These are phyloP conservation scores for Zaprionus nigranus DNA, from an alignment of 1,140 invertebrate species.

Conservation along the genomic window DNA sequence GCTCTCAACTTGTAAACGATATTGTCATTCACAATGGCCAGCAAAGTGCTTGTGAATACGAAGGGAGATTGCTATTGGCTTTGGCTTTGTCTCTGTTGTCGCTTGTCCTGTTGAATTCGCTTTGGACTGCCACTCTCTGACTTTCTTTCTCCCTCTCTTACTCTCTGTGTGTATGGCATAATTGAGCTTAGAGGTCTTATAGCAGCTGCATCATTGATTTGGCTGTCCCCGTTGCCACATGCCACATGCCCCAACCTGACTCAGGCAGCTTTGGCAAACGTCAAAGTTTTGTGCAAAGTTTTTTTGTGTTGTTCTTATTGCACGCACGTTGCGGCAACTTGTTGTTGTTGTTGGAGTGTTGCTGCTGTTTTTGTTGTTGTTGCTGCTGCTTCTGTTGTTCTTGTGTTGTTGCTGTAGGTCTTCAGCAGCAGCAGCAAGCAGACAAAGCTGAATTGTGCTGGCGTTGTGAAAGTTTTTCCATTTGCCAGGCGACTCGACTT, in stretches of 20 bases:
- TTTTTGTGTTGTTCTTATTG: constrained; percentile 46
- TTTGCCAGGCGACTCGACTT: constrained; percentile 51
- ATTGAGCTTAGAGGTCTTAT: constrained; percentile 78
- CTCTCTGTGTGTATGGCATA: constrained; percentile 51
- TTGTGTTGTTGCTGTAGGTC: constrained; percentile 28
- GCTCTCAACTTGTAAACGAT: constrained; percentile 50
- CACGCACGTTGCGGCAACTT: constrained; percentile 30
- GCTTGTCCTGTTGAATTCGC: neutral
- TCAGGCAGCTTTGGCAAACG: constrained; percentile 17
- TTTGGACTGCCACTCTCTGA: neutral
- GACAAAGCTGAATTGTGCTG: constrained; percentile 53
- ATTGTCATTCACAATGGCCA: constrained; percentile 56
- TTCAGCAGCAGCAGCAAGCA: constrained; percentile 61
- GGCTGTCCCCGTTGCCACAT: constrained; percentile 17
- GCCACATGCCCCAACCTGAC: neutral
- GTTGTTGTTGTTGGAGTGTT: constrained; percentile 43
- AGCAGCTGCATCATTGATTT: constrained; percentile 79
- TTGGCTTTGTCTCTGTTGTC: constrained; percentile 12
- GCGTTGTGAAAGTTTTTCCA: constrained; percentile 69
- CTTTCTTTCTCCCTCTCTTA: constrained; percentile 9
- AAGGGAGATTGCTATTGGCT: constrained; percentile 10
- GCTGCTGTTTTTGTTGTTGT: constrained; percentile 43
- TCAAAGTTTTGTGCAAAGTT: constrained; percentile 70
- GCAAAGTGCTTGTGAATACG: constrained; percentile 3
- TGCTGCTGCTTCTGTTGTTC: constrained; percentile 17